These are phyloP conservation scores for Propithecus coquereli DNA, from an alignment of 2,113 vertebrate species.

Conservation along the genomic window DNA sequence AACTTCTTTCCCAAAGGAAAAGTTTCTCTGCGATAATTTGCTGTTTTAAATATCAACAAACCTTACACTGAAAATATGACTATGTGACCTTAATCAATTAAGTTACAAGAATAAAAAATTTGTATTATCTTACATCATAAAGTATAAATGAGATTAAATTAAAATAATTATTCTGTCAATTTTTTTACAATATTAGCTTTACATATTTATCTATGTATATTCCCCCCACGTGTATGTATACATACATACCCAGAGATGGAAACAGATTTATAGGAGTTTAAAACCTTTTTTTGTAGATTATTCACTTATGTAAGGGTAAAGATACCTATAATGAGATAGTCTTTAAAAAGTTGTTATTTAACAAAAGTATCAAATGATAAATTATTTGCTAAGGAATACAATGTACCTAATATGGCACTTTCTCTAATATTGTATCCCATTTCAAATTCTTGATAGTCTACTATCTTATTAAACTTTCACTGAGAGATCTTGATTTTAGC, in stretches of 20 bases:
- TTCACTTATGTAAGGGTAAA: constrained; percentile 21
- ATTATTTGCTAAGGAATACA: neutral
- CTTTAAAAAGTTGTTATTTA: neutral
- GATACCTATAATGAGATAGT: neutral
- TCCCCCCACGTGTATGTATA: neutral
- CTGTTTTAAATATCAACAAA: constrained; percentile 52
- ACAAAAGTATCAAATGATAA: neutral
- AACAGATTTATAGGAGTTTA: neutral
- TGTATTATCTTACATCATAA: constrained; percentile 2
- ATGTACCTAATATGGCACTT: neutral
- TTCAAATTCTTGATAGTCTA: constrained; percentile 16
- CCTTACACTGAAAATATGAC: constrained; percentile 28
- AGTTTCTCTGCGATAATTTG: constrained; percentile 35
- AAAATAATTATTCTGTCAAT: constrained; percentile 17
- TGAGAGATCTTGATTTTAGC: neutral
- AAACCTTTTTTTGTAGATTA: neutral
- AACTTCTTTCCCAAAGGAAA: constrained; percentile 48
- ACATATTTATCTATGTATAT: neutral
- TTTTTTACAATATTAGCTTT: constrained; percentile 14
- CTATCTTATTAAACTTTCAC: neutral
- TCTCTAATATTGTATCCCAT: neutral
- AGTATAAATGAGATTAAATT: constrained; percentile 55
- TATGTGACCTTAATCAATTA: neutral
- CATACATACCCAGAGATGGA: neutral
- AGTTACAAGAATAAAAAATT: neutral